Evolutionary conservation across 2,113 vertebrate genomes (phyloP), one percentile per base, ranked within the genome.

Genomic region (Solea solea): DNA sequence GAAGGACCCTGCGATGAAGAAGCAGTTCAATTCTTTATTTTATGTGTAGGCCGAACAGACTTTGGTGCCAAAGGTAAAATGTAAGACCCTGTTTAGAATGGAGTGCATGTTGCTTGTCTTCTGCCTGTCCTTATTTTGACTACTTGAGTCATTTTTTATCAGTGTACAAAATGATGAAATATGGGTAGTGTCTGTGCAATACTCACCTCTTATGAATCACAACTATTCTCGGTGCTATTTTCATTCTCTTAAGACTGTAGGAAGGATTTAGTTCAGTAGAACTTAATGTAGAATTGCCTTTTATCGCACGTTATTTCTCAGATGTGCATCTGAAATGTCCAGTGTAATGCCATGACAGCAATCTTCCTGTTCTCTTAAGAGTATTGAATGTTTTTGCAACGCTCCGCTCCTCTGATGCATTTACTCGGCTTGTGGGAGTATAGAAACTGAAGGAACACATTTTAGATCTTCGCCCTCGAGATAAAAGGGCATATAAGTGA

Each of bases 1-100:
- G 85, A 95, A 95, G 89, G 94, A 96, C 76, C 82, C 92, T n/a
- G 89, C 90, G 0, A 91, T 93, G 95, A 96, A 91, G 88, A 96
- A 96, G 84, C 12, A 0, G 6, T 96, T 95, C 86, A 93, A 93
- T 74, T 94, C 80, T 3, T 80, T 90, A 55, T 95, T 95, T 93
- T 96, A 94, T 77, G 72, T 92, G 27, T 94, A 91, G 76, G 14
- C 65, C 57, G 15, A 0, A 51, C 61, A 48, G 27, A 42, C 27
- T 51, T 14, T 21, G 1, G 8, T 27, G 67, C 60, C 69, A n/a
- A 60, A 82, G 74, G 77, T 85, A 68, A 61, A 74, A 9, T 2
- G 13, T 4, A 41, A 67, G 65, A 42, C 44, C 42, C 72, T 70
- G 54, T 64, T 63, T 66, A 61, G 61, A 69, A 72, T 57, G 70